A percentile compares a stretch with the other conserved stretches of the same genome.
Conservation (phyloP, 2,797 vertebrate species). For the Uromys caudimaculatus region DNA sequence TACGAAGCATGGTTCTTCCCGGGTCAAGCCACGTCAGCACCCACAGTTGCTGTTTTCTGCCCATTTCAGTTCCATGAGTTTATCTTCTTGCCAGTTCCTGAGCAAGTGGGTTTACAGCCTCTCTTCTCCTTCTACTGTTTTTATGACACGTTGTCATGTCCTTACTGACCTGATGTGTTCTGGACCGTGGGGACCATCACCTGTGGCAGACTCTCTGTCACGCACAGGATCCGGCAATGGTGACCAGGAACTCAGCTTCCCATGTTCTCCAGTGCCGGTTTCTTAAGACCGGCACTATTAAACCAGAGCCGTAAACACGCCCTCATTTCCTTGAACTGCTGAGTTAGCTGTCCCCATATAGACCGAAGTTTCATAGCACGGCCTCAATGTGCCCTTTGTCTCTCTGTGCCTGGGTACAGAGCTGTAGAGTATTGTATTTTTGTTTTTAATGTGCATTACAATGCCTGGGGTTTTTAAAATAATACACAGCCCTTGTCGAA, state of each 20-base stretch:
- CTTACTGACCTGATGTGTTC: not conserved
- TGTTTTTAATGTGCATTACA: not conserved
- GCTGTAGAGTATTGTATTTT: not conserved
- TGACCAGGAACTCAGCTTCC: not conserved
- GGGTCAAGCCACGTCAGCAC: not conserved
- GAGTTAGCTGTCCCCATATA: not conserved
- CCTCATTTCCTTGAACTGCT: not conserved
- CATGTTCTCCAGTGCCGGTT: not conserved
- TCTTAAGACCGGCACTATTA: not conserved
- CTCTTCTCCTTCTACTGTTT: not conserved
- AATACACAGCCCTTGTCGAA: not conserved
- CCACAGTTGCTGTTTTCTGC: not conserved
- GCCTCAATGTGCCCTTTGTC: not conserved
- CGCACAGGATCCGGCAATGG: rapidly evolving
- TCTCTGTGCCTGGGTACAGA: not conserved
- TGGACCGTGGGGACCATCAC: not conserved
- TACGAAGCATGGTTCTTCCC: not conserved
- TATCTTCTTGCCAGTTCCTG: not conserved
- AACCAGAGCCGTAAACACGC: not conserved
- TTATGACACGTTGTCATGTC: rapidly evolving
- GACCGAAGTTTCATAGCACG: not conserved
- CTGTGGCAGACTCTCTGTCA: not conserved
- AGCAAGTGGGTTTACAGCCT: not conserved
- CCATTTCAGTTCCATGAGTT: not conserved
- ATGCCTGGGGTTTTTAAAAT: not conserved